Evolutionary conservation across 2,797 vertebrate species (phyloP), one percentile per base, ranked within the genome.

Genomic region (Trematomus bernacchii): DNA sequence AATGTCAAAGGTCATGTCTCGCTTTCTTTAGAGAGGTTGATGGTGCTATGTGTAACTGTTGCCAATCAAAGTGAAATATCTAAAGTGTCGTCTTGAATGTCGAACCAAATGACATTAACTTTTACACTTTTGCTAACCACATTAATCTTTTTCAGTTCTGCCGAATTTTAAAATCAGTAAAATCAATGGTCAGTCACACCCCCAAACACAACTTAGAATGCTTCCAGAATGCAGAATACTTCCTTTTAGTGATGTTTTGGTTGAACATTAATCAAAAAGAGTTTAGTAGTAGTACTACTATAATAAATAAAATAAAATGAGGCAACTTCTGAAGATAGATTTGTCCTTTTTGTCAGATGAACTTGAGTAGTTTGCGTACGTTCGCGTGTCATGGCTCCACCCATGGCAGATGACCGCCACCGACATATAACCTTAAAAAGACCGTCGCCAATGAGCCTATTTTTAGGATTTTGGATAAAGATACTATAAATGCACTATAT

Each of bases 381-480:
- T 64, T 46, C 3, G 40, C 52, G 33, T 50, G 46, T 21, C 2
- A 2, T 13, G 3, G 78, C 92, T 86, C 82, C 90, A 59, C 91
- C 90, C 86, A 82, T 54, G 52, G 33, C 71, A 15, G 50, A 71
- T 15, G 65, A 54, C 37, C 15, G 80, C 76, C 84, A 47, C 58
- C 51, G 15, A 76, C 73, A 21, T 65, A 75, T 90, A 87, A 82
- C 94, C 93, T 91, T 95, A 93, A 94, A 95, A 94, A 95, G 94
- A 71, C 92, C 21, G 59, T 77, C 57, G 42, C 66, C 57, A 77
- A 80, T 60, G 66, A 71, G 65, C 77, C 93, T 95, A 95, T 95
- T 95, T 95, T 92, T 95, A 94, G 90, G 70, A 75, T 82, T 77
- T 82, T 57, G 21, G 40, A 70, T 80, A 7, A 66, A 66, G 9